Conservation (phyloP, 2,797 vertebrate genomes). For the Ispidina picta region DNA sequence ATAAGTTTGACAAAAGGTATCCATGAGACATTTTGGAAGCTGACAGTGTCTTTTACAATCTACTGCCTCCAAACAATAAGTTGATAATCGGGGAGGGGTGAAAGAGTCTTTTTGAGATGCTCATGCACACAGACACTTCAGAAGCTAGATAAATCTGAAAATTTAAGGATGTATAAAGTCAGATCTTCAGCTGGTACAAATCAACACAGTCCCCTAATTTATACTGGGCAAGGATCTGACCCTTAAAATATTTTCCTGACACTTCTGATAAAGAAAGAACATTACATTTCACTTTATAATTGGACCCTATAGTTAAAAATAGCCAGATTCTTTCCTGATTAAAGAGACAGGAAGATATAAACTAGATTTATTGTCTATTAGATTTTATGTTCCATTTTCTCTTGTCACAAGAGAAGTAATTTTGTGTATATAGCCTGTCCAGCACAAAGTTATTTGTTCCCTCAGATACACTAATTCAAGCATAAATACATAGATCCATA, state of each 20-base stretch:
- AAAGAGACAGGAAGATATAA: constrained; percentile 62
- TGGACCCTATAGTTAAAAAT: constrained; percentile 46
- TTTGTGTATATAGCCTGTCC: constrained; percentile 55
- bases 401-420: constrained; percentile 57
- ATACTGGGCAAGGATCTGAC: constrained; percentile 32
- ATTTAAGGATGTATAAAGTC: constrained; percentile 20
- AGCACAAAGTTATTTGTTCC: constrained; percentile 42
- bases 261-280: constrained; percentile 55
- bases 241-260: constrained; percentile 60
- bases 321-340: constrained; percentile 61
- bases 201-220: constrained; percentile 22
- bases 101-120: background rate
- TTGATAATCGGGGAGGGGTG: background rate
- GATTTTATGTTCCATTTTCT: constrained; percentile 68
- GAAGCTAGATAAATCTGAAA: background rate
- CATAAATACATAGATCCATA: constrained; percentile 49
- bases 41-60: background rate
- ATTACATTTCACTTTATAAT: constrained; percentile 64
- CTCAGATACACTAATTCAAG: constrained; percentile 56
- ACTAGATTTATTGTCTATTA: constrained; percentile 66
- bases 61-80: background rate
- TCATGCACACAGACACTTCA: background rate
- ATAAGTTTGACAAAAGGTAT: background rate
- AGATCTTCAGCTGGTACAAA: constrained; percentile 41
- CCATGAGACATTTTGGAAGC: background rate